phyloP scores from a whole-genome alignment of 2,888 invertebrate species.

The Hydriomena furcata region DNA sequence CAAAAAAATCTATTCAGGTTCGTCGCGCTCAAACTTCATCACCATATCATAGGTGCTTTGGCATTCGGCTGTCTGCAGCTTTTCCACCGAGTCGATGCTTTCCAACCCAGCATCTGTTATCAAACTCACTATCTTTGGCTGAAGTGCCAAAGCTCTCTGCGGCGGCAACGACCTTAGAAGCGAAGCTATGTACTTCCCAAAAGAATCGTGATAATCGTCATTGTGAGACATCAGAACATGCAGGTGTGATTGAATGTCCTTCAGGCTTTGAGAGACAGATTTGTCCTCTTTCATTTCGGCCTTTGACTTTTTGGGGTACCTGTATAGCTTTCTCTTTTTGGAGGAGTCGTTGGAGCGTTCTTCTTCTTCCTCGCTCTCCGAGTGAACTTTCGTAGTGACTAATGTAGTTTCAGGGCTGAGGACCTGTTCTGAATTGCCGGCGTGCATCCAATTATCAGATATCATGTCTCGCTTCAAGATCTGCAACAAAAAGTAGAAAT shows the following conservation, averaged over 20 bases:
- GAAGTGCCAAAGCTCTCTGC: conserved; percentile 44
- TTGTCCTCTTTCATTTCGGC: not conserved
- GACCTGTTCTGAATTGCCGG: conserved; percentile 7
- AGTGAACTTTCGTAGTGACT: not conserved
- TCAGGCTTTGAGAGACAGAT: not conserved
- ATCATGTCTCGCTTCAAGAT: conserved; percentile 7
- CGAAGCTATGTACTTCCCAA: conserved; percentile 54
- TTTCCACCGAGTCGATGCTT: not conserved
- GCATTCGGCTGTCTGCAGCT: not conserved
- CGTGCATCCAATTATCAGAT: conserved; percentile 20
- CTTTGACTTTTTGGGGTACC: conserved; percentile 1
- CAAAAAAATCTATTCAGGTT: not conserved
- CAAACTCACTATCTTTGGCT: conserved; percentile 45
- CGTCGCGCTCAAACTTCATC: not conserved
- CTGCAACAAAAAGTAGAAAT: conserved; percentile 3
- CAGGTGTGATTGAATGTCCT: conserved; percentile 10
- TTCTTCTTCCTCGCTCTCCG: conserved; percentile 12
- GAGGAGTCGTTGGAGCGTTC: conserved; percentile 4
- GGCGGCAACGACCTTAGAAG: conserved; percentile 47
- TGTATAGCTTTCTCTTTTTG: not conserved
- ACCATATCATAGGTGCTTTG: not conserved
- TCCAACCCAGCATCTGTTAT: conserved; percentile 21
- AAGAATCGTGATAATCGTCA: conserved; percentile 49
- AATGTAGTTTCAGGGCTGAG: not conserved
- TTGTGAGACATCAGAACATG: conserved; percentile 13